These are phyloP conservation scores for Apodemus sylvaticus DNA, from an alignment of 2,113 vertebrate genomes.

Conservation along the genomic window DNA sequence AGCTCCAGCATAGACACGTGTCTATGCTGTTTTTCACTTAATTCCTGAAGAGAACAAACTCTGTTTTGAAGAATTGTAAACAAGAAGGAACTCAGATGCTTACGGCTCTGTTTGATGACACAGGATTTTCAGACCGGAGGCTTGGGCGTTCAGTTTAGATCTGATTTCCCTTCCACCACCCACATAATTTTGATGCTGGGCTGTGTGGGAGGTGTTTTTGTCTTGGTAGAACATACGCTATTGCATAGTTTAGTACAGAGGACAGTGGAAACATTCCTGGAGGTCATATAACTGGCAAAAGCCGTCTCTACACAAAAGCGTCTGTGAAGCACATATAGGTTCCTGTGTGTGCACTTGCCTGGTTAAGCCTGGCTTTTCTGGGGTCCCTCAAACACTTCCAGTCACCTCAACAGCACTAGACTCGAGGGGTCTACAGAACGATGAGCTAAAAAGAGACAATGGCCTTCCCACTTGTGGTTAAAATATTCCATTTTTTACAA, in stretches of 20 bases:
- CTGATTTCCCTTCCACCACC: neutral
- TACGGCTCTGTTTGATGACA: neutral
- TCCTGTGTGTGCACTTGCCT: neutral
- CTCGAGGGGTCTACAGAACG: neutral
- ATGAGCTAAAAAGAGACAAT: neutral
- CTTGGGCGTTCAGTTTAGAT: neutral
- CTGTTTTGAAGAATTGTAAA: neutral
- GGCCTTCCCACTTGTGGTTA: neutral
- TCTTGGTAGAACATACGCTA: neutral
- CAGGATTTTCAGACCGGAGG: neutral
- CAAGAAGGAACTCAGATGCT: neutral
- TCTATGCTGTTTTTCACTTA: neutral
- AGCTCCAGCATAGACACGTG: neutral
- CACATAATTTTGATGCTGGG: neutral
- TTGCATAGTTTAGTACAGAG: neutral
- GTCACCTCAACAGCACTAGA: neutral
- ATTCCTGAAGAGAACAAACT: neutral
- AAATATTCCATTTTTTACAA: slow-evolving; percentile 2
- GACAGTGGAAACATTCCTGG: neutral
- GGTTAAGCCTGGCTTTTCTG: neutral
- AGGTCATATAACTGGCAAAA: neutral
- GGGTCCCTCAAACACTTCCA: neutral
- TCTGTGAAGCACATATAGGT: neutral
- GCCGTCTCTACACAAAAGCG: too few relatives aligned
- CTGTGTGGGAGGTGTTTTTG: neutral